Evolutionary conservation across 1,140 invertebrate genomes (phyloP), one percentile per base, ranked within the genome.

Genomic region (Littorina saxatilis): DNA sequence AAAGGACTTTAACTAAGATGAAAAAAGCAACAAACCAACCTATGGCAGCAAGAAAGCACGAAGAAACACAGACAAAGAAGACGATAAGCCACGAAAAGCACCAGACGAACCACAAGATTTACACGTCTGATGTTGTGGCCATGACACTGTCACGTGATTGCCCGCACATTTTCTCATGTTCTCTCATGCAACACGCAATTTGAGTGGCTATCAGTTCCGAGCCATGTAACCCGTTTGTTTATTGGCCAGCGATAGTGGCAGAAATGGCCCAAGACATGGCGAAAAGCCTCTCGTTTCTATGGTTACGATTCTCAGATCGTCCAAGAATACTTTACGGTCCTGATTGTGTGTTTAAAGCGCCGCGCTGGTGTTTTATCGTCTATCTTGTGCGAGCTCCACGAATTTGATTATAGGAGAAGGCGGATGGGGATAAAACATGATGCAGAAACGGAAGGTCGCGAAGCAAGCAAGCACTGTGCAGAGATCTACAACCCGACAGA

Each of bases 131-230:
- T 3, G 11, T 27, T 3, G 23, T 27, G 9, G 23, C 29, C 29
- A 27, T 4, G 23, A 27, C 20, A 11, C 5, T 32, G 7, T n/a
- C 5, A 29, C 23, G 32, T 11, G 66, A 68, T 68, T 39, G 66
- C 66, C 35, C 66, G 66, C 66, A 39, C 39, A 68, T 68, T 35
- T n/a, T n/a, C n/a, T n/a, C 37, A 35, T 27, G 13, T 39, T 35
- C 37, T 32, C 66, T 68, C 66, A 68, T 23, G 66, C 66, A 68
- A 68, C 66, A 39, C 66, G 66, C 66, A 68, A 68, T 68, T 68
- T 68, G 66, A 68, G 11, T 68, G 66, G 66, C 66, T 68, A 68
- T 68, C 66, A 68, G 66, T 68, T 68, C 66, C 66, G 66, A 68
- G 66, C 66, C 66, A 68, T 68, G 66, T 68, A 68, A 68, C 66